phyloP scores from a whole-genome alignment of 1,140 invertebrate species.

The Formica exsecta region DNA sequence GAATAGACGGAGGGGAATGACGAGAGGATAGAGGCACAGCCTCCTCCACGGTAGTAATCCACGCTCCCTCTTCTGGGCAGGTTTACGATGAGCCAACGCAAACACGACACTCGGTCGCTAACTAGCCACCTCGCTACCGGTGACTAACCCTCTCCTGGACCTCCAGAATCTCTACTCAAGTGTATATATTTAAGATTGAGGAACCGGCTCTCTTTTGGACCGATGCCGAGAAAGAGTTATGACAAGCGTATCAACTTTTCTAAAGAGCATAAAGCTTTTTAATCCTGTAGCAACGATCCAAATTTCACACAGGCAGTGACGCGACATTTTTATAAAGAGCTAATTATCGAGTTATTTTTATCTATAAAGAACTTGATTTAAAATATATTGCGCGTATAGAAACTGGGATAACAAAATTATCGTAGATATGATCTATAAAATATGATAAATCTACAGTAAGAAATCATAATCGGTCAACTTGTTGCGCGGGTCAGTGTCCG shows the following conservation, averaged over 20 bases:
- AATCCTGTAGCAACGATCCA: background rate
- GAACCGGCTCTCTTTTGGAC: background rate
- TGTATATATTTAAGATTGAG: slow-evolving; percentile 11
- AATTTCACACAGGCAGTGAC: background rate
- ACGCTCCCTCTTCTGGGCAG: slow-evolving; percentile 63
- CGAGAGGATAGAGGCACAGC: slow-evolving; percentile 56
- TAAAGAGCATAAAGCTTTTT: background rate
- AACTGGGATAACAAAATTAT: background rate
- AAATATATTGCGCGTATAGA: background rate
- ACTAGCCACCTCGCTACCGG: slow-evolving; percentile 83
- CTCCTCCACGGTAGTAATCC: slow-evolving; percentile 53
- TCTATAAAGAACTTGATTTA: background rate
- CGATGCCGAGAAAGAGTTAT: background rate
- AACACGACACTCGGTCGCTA: slow-evolving; percentile 81
- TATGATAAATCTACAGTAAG: slow-evolving; percentile 63
- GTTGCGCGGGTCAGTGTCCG: slow-evolving; percentile 74
- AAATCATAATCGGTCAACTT: slow-evolving; percentile 54
- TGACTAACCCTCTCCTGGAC: slow-evolving; percentile 61
- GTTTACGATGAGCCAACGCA: slow-evolving; percentile 82
- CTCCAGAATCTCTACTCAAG: slow-evolving; percentile 63
- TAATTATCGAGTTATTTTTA: background rate
- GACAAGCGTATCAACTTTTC: background rate
- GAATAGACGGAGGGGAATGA: slow-evolving; percentile 31
- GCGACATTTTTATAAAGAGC: background rate
- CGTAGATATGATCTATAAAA: slow-evolving; percentile 2